Evolutionary conservation across 1,140 invertebrate species (phyloP).

Genomic region (Drosophila repleta): DNA sequence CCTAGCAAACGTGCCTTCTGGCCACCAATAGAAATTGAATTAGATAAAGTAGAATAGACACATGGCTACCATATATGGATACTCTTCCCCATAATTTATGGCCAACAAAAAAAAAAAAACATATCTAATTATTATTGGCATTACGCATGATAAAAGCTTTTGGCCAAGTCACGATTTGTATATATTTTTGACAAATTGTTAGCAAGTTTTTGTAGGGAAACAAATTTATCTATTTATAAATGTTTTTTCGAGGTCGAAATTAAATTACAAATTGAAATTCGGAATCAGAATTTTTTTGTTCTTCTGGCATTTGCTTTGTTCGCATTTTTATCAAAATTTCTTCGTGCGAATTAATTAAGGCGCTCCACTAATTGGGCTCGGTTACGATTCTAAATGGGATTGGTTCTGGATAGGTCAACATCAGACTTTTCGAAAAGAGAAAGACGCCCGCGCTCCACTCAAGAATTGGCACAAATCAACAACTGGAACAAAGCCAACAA

Average conservation of each 20-base stretch:
- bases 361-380: constrained; percentile 55
- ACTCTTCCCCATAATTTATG: not conserved
- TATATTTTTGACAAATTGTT: constrained; percentile 47
- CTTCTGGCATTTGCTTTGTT: constrained; percentile 18
- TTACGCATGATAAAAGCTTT: constrained; percentile 60
- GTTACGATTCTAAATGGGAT: constrained; percentile 33
- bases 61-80: not conserved
- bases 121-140: constrained; percentile 38
- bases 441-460: constrained; percentile 28
- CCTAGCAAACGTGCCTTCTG: no score
- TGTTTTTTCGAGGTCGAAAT: constrained; percentile 47
- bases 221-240: not conserved
- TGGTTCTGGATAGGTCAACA: constrained; percentile 20
- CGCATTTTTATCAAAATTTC: constrained; percentile 24
- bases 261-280: constrained; percentile 60
- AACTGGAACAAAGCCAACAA: constrained; percentile 31
- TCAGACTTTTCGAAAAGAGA: constrained; percentile 20
- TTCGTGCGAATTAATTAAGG: constrained; percentile 49
- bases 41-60: no score
- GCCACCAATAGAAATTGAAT: no score
- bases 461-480: constrained; percentile 62
- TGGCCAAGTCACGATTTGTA: constrained; percentile 57
- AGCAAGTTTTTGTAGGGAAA: constrained; percentile 8
- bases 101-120: not conserved
- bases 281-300: constrained; percentile 27